A percentile compares a stretch with the other conserved stretches of the same genome.
phyloP scores from a whole-genome alignment of 2,797 vertebrate species.

The Malurus splendens region DNA sequence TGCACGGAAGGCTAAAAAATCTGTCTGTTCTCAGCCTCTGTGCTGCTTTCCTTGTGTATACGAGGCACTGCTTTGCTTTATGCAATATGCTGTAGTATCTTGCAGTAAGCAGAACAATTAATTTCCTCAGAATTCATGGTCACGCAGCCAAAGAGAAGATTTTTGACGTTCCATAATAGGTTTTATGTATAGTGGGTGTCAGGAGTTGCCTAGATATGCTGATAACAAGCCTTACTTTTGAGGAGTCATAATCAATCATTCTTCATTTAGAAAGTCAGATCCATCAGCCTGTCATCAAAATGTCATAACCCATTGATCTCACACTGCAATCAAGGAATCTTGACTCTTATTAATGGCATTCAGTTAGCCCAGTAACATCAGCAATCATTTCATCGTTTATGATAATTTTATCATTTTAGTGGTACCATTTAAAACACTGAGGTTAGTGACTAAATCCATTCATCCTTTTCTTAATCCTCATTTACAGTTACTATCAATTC shows the following conservation, averaged over 20 bases:
- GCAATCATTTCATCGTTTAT: background rate
- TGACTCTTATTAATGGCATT: conserved; percentile 1
- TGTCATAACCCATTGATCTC: conserved; percentile 55
- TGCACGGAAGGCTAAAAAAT: background rate
- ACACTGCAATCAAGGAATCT: background rate
- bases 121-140: background rate
- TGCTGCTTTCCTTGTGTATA: background rate
- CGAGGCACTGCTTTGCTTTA: background rate
- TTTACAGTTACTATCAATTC: background rate
- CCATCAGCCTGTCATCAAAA: conserved; percentile 38
- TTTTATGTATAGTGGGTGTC: conserved; percentile 12
- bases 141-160: background rate
- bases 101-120: background rate
- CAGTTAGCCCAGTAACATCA: background rate
- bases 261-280: conserved; percentile 37
- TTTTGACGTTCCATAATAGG: background rate
- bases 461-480: background rate
- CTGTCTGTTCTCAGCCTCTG: background rate
- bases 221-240: conserved; percentile 29
- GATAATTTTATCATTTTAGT: background rate
- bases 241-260: conserved; percentile 26
- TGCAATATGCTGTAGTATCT: background rate
- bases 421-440: background rate
- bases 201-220: background rate
- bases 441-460: background rate